phyloP scores from a whole-genome alignment of 1,140 invertebrate genomes.

The Habropoda laboriosa region DNA sequence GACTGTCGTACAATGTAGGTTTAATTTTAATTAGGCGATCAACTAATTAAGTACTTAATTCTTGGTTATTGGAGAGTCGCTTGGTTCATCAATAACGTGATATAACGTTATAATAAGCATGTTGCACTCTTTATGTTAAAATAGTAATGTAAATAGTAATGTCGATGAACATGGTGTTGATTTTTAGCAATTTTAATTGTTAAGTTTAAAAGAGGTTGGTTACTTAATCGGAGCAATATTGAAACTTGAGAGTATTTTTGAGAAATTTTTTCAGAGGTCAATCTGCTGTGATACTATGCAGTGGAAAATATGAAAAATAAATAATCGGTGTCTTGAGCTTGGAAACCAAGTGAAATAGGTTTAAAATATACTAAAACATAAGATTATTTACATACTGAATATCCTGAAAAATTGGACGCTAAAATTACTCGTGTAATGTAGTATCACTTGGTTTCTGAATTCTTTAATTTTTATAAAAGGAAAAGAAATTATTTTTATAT shows the following conservation, averaged over 20 bases:
- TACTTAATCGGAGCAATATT: not conserved
- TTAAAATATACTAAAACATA: not conserved
- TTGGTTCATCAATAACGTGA: constrained; percentile 5
- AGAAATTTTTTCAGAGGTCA: not conserved
- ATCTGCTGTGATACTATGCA: constrained; percentile 6
- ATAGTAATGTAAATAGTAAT: too few relatives aligned
- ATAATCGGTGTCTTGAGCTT: not conserved
- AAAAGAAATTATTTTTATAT: not conserved
- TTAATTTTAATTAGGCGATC: constrained; percentile 35
- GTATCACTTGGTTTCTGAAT: not conserved
- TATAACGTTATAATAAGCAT: not conserved
- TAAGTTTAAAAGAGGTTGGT: not conserved
- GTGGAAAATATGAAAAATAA: constrained; percentile 5
- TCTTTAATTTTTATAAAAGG: not conserved
- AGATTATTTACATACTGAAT: too few relatives aligned
- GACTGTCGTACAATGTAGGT: constrained; percentile 65
- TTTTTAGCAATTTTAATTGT: not conserved
- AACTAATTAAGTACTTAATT: constrained; percentile 29
- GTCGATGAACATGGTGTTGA: constrained; percentile 12
- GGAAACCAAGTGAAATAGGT: not conserved
- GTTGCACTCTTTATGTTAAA: not conserved
- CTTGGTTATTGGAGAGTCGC: constrained; percentile 26
- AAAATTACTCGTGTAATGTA: not conserved
- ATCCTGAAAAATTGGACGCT: too few relatives aligned
- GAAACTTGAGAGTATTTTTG: not conserved